Evolutionary conservation across 2,888 invertebrate species (phyloP).

Genomic region (Drosophila bunnanda): DNA sequence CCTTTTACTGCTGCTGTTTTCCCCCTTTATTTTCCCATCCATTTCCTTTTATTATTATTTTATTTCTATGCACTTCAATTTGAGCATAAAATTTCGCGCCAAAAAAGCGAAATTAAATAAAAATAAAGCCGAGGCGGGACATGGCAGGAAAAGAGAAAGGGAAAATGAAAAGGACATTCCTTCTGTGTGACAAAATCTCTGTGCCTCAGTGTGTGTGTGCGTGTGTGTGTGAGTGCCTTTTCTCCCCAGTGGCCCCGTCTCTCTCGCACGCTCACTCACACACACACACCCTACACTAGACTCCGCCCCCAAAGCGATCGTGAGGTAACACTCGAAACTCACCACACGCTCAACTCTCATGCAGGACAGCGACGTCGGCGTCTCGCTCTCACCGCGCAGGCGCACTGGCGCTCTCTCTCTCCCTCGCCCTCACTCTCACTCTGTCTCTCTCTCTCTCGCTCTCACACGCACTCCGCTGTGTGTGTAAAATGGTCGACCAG

Average conservation of each 20-base stretch:
- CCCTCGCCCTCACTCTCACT: constrained; percentile 32
- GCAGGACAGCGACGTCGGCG: constrained; percentile 29
- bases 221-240: constrained; percentile 10
- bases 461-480: constrained; percentile 47
- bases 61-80: constrained; percentile 19
- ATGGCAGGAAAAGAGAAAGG: constrained; percentile 7
- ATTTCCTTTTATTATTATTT: constrained; percentile 11
- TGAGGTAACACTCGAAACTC: constrained; percentile 58
- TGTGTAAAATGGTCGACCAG: constrained; percentile 74
- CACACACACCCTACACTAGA: constrained; percentile 35
- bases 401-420: constrained; percentile 43
- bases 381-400: constrained; percentile 55
- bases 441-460: constrained; percentile 28
- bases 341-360: constrained; percentile 60
- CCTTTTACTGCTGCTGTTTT: not conserved
- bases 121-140: constrained; percentile 3
- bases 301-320: constrained; percentile 76
- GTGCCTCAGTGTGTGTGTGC: constrained; percentile 5
- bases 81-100: constrained; percentile 40
- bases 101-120: constrained; percentile 31
- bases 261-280: constrained; percentile 34
- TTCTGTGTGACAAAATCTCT: constrained; percentile 57
- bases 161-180: constrained; percentile 39
- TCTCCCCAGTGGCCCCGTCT: constrained; percentile 20
- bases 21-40: not conserved